These are phyloP conservation scores for Nothobranchius kuhntae DNA, from an alignment of 2,113 vertebrate species.

Conservation along the genomic window DNA sequence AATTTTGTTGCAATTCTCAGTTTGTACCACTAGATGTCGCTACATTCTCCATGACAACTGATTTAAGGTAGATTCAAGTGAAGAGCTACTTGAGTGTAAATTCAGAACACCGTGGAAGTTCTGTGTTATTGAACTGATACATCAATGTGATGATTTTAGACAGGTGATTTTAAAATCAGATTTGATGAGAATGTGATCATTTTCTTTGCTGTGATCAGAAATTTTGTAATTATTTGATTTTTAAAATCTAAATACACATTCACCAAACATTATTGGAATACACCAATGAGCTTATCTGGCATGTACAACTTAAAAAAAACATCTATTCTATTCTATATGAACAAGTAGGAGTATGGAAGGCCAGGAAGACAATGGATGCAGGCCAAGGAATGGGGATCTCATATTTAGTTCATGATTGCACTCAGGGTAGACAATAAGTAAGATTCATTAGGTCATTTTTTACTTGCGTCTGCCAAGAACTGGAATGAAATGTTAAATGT, in stretches of 20 bases:
- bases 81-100: too few relatives aligned
- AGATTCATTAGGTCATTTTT: conserved; percentile 99
- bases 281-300: not conserved
- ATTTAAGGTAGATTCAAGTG: too few relatives aligned
- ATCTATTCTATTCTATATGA: conserved; percentile 34
- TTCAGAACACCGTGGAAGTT: too few relatives aligned
- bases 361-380: conserved; percentile 74
- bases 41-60: too few relatives aligned
- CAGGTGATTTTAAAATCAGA: too few relatives aligned
- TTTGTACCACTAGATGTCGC: not conserved
- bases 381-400: conserved; percentile 73
- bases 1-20: not conserved
- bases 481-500: conserved; percentile 99
- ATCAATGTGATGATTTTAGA: too few relatives aligned
- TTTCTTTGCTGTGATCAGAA: too few relatives aligned
- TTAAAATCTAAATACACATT: too few relatives aligned
- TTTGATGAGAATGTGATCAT: too few relatives aligned
- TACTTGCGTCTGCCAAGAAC: conserved; percentile 96
- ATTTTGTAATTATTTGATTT: too few relatives aligned
- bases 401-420: conserved; percentile 86
- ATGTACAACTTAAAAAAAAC: conserved; percentile 38
- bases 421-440: conserved; percentile 93
- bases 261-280: conserved; percentile 9
- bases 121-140: too few relatives aligned
- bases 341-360: conserved; percentile 50